Conservation (phyloP, 2,888 invertebrate species). For the Anthoptus insignis region DNA sequence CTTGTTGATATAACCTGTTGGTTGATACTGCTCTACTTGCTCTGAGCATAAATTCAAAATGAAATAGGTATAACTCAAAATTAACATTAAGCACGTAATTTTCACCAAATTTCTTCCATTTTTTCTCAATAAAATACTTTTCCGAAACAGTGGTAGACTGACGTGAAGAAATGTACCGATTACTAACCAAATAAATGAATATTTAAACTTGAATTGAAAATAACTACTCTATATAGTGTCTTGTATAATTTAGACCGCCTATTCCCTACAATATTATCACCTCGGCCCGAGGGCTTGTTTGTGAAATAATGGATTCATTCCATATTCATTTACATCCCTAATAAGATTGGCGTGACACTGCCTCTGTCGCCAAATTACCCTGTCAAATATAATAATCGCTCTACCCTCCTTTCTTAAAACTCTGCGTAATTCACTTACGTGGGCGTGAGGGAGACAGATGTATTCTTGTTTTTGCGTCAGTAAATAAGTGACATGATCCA, state of each 20-base stretch:
- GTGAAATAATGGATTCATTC: constrained; percentile 86
- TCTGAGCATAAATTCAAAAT: too few species aligned
- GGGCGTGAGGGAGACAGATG: constrained; percentile 56
- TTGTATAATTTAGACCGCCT: constrained; percentile 55
- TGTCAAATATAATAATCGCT: constrained; percentile 80
- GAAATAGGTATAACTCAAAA: too few species aligned
- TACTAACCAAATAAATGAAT: neutral
- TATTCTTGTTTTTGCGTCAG: constrained; percentile 54
- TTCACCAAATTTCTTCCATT: too few species aligned
- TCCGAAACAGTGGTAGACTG: too few species aligned
- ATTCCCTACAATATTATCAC: constrained; percentile 73
- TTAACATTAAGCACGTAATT: too few species aligned
- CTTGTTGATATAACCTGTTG: too few species aligned
- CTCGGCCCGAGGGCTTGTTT: constrained; percentile 74
- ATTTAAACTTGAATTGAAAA: neutral
- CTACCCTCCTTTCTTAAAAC: constrained; percentile 57
- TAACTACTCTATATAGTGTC: constrained; percentile 60
- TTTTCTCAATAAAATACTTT: too few species aligned
- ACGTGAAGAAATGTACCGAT: too few species aligned
- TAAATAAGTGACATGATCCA: constrained; percentile 68
- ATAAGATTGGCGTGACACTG: constrained; percentile 79
- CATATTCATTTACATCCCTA: constrained; percentile 85
- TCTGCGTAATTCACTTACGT: constrained; percentile 55
- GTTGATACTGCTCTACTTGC: too few species aligned
- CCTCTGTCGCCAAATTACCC: constrained; percentile 75